Conservation (phyloP, 2,888 invertebrate species). For the Subacronicta megacephala region DNA sequence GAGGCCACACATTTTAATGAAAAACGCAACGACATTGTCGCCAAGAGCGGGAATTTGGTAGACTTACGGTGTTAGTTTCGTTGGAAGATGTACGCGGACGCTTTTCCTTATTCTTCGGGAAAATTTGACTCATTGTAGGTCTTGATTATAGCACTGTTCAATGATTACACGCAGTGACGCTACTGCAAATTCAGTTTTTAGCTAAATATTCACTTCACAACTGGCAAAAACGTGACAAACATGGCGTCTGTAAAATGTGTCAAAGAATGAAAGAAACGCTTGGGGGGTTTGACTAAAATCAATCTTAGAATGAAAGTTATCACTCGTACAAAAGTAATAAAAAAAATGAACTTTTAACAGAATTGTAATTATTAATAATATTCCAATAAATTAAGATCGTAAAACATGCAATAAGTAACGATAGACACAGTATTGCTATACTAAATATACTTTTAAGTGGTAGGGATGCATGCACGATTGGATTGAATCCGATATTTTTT, state of each 20-base stretch:
- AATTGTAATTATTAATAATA: constrained; percentile 3
- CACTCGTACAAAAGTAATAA: constrained; percentile 10
- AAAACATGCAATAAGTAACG: no score
- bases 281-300: constrained; percentile 46
- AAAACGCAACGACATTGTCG: constrained; percentile 62
- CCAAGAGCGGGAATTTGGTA: constrained; percentile 76
- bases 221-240: constrained; percentile 87
- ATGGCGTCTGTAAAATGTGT: constrained; percentile 81
- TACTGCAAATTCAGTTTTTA: constrained; percentile 61
- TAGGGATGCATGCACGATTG: no score
- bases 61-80: constrained; percentile 78
- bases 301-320: constrained; percentile 14
- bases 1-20: constrained; percentile 64
- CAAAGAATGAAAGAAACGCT: constrained; percentile 62
- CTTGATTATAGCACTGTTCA: constrained; percentile 44
- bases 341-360: constrained; percentile 3
- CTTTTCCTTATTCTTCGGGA: constrained; percentile 72
- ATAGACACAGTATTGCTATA: no score
- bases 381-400: background rate
- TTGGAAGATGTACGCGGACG: constrained; percentile 67
- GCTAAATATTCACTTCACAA: constrained; percentile 72
- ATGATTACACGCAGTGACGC: constrained; percentile 31
- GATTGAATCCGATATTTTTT: no score
- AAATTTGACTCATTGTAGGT: constrained; percentile 73
- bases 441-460: no score